A percentile compares a stretch with the other conserved stretches of the same genome.
Evolutionary conservation across 2,797 vertebrate genomes (phyloP).

Genomic region (Sphaeramia orbicularis): DNA sequence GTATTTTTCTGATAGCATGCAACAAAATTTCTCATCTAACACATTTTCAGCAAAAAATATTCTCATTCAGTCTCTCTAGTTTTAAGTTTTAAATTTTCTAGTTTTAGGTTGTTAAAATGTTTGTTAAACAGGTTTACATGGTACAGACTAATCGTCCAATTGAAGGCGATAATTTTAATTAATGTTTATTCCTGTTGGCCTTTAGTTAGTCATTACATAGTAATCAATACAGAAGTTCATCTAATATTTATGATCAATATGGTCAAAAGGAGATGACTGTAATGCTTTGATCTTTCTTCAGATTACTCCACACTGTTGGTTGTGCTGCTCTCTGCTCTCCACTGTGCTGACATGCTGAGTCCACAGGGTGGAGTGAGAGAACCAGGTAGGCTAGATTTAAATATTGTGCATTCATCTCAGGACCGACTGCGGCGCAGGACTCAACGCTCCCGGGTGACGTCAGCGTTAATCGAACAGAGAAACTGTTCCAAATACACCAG

Average conservation of each 20-base stretch:
- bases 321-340: slow-evolving; percentile 18
- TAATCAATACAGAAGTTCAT: no score
- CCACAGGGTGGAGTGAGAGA: slow-evolving; percentile 85
- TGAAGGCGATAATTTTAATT: no score
- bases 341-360: slow-evolving; percentile 70
- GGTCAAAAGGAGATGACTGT: no score
- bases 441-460: slow-evolving; percentile 80
- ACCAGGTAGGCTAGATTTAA: slow-evolving; percentile 79
- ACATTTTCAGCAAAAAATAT: no score
- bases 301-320: background rate
- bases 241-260: no score
- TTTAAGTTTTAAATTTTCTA: no score
- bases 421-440: slow-evolving; percentile 84
- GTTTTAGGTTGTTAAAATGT: no score
- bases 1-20: background rate
- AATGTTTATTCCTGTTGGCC: no score
- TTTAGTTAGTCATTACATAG: no score
- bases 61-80: no score
- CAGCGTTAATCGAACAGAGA: slow-evolving; percentile 72
- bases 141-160: no score
- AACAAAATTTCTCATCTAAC: background rate
- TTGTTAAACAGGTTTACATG: no score
- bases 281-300: background rate
- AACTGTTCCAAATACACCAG: slow-evolving; percentile 47
- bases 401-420: slow-evolving; percentile 90